phyloP scores from a whole-genome alignment of 2,797 vertebrate genomes.

The Poliocrania exsul region DNA sequence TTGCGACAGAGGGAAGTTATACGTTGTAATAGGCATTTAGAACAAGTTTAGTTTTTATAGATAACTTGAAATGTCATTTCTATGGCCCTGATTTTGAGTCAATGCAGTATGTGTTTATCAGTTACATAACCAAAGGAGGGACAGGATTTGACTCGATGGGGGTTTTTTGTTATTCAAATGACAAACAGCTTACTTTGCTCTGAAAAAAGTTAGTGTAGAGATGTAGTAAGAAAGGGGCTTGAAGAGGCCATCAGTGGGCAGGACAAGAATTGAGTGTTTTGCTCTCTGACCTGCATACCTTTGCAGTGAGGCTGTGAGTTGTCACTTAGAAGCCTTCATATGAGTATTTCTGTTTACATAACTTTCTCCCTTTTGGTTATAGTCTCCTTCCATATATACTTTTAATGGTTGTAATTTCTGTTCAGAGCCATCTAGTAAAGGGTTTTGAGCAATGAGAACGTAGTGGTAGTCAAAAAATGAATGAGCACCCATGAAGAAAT shows the following conservation, averaged over 20 bases:
- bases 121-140: neutral
- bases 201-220: neutral
- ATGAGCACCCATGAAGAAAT: neutral
- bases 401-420: neutral
- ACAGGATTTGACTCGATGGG: neutral
- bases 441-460: neutral
- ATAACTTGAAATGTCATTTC: neutral
- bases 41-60: neutral
- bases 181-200: neutral
- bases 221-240: neutral
- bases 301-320: neutral
- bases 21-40: neutral
- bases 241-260: rapidly evolving
- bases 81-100: neutral
- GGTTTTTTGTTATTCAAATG: neutral
- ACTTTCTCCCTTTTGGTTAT: neutral
- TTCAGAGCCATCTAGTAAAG: neutral
- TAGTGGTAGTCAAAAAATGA: neutral
- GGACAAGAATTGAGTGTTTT: neutral
- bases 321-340: neutral
- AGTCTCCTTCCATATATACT: neutral
- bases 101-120: neutral
- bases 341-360: neutral
- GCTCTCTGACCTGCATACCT: neutral
- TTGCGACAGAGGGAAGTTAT: constrained; percentile 42